These are phyloP conservation scores for Apteryx owenii DNA, from an alignment of 2,113 vertebrate genomes.

Conservation along the genomic window DNA sequence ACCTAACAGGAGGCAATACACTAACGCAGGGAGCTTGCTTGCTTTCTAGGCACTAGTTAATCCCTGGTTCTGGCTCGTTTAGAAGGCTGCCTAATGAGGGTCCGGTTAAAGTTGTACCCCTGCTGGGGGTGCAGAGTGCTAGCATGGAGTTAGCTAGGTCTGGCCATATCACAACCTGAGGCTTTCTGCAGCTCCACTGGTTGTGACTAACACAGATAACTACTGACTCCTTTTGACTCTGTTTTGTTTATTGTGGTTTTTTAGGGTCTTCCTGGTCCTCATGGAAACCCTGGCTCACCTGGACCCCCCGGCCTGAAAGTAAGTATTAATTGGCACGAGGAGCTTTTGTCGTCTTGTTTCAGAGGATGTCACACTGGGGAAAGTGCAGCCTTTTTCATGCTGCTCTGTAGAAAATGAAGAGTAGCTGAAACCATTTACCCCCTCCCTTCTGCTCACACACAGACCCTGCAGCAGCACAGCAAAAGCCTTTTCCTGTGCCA, in stretches of 20 bases:
- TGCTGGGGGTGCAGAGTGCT: background rate
- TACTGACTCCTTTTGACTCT: background rate
- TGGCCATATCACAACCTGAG: background rate
- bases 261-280: conserved; percentile 90
- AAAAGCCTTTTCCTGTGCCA: background rate
- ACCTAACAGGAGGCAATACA: background rate
- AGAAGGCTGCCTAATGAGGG: rapidly evolving
- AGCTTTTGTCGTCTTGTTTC: background rate
- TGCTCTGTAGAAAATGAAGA: rapidly evolving
- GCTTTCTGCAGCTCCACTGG: background rate
- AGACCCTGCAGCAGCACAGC: background rate
- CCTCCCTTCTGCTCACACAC: background rate
- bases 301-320: conserved; percentile 90
- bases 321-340: background rate
- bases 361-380: rapidly evolving
- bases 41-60: background rate
- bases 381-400: background rate
- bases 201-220: rapidly evolving
- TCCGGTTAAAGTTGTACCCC: rapidly evolving
- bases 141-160: background rate
- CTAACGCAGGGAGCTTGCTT: background rate
- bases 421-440: background rate
- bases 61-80: background rate
- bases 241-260: conserved; percentile 39
- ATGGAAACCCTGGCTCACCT: conserved; percentile 90